Base-by-base conservation (phyloP, 2,113 vertebrate genomes). In the Gymnobelideus leadbeateri region DNA sequence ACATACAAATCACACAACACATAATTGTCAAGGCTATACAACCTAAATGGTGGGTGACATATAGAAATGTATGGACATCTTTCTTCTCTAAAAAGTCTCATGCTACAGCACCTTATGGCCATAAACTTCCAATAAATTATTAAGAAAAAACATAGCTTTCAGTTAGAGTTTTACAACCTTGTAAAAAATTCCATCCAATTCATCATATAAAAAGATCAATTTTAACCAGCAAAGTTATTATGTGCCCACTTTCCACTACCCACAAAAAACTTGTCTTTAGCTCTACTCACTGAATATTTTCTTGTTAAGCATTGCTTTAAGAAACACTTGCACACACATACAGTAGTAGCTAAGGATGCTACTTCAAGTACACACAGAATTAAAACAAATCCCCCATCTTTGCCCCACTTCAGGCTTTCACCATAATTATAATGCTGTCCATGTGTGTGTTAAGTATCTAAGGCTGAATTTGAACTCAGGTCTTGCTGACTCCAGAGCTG, bases 91-190 rank as follows among this genome's bases (percentile, higher is more conserved):
- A 96, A 95, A 94, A 0, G 2, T 94, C 52, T 93, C 43, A 92
- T 95, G 91, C 12, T 77, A 50, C 21, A 89, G 23, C 5, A 91
- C 11, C 46, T 93, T 91, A 68, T 89, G 43, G 90, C 16, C 19
- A 51, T 94, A 50, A 89, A n/a, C 0, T 25, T n/a, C 77, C 93
- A 92, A 93, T 52, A 95, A 94, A 84, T 94, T 91, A 77, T 90
- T 68, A 92, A 91, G 26, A 89, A 3, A 68, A 91, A 28, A 90
- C 11, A 1, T 3, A 68, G 68, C n/a, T 84, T 84, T 84, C 90
- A 19, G 43, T 92, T 94, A 0, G 90, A 94, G 92, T 94, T 94
- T 61, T 11, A 89, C 51, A 94, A 14, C 14, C 68, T 50, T 90
- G 46, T 51, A 90, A 91, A 94, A n/a, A 43, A 21, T 52, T 16